A percentile compares a stretch with the other conserved stretches of the same genome.
Conservation (phyloP, 2,888 invertebrate genomes). For the Germaria angustata region DNA sequence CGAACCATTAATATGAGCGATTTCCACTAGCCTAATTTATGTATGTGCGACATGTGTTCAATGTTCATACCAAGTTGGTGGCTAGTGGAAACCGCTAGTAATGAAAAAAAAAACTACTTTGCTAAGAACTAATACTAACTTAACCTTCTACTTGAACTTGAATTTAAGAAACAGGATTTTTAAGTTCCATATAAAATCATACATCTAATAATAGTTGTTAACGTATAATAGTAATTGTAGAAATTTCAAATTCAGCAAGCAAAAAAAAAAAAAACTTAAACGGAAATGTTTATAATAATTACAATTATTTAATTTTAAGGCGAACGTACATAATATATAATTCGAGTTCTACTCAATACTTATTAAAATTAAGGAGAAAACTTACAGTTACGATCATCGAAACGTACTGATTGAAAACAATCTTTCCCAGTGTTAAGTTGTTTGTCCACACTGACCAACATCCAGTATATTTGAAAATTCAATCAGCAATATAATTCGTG, state of each 20-base stretch:
- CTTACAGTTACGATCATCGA: conserved; percentile 15
- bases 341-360: conserved; percentile 64
- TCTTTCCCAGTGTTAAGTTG: neutral
- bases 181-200: conserved; percentile 63
- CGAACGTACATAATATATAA: conserved; percentile 60
- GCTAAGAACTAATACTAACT: conserved; percentile 59
- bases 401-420: conserved; percentile 7
- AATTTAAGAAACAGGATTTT: conserved; percentile 54
- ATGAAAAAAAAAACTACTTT: conserved; percentile 48
- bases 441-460: neutral
- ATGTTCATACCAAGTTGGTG: no score
- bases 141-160: conserved; percentile 64
- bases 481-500: conserved; percentile 20
- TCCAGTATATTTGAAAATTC: neutral
- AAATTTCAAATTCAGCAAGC: conserved; percentile 57
- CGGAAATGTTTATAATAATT: conserved; percentile 42
- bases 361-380: conserved; percentile 51
- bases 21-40: no score
- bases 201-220: conserved; percentile 53
- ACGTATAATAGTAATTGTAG: conserved; percentile 36
- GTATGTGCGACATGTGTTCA: no score
- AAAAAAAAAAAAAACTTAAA: conserved; percentile 56
- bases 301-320: conserved; percentile 59
- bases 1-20: no score
- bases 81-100: no score